phyloP scores from a whole-genome alignment of 23 tunicate species.

The Halocynthia roretzi region DNA sequence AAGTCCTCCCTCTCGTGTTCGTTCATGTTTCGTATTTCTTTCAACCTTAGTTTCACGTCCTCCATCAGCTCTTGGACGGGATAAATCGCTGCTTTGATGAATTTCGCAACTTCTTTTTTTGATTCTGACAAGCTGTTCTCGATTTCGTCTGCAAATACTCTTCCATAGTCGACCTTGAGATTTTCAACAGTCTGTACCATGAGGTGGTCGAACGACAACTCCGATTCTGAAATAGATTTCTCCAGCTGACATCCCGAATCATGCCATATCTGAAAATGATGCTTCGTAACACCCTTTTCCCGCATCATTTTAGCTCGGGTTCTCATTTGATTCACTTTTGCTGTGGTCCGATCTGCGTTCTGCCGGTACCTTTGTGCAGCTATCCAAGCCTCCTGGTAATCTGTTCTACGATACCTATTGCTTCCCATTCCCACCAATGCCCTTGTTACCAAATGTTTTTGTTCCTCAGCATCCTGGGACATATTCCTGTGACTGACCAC shows the following conservation, averaged over 20 bases:
- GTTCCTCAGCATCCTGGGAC: constrained; percentile 49
- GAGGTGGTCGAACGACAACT: too few relatives aligned
- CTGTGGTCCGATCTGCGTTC: background rate
- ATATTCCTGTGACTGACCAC: constrained; percentile 43
- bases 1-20: constrained; percentile 2
- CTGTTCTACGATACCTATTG: constrained; percentile 41
- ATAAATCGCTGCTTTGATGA: constrained; percentile 48
- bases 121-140: constrained; percentile 7
- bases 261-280: constrained; percentile 19
- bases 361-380: constrained; percentile 5
- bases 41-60: constrained; percentile 44
- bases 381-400: constrained; percentile 11
- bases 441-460: constrained; percentile 61
- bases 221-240: too few relatives aligned
- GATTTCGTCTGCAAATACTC: background rate
- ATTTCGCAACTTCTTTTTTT: constrained; percentile 38
- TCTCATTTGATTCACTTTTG: background rate
- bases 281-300: background rate
- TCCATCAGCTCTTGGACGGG: constrained; percentile 43
- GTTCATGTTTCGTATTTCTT: background rate
- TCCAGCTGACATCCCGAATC: background rate
- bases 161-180: too few relatives aligned
- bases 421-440: constrained; percentile 48
- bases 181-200: too few relatives aligned
- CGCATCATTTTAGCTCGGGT: constrained; percentile 4